These are phyloP conservation scores for Sialia sialis DNA, from an alignment of 2,113 vertebrate species.

Conservation along the genomic window DNA sequence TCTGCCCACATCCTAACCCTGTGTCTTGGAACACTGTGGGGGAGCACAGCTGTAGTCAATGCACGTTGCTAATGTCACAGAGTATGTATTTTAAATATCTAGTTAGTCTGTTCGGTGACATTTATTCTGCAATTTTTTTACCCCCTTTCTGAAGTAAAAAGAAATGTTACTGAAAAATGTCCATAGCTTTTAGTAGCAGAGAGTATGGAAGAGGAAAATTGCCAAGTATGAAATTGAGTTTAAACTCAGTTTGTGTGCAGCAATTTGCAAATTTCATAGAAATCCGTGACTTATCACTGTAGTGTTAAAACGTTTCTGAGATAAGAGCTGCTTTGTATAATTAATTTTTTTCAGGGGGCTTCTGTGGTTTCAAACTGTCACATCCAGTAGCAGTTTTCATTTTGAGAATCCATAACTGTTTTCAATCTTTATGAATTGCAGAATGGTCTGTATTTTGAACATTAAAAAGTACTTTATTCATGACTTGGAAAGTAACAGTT, in stretches of 20 bases:
- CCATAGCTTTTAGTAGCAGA: neutral
- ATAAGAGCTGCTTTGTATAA: conserved; percentile 52
- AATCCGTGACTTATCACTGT: conserved; percentile 1
- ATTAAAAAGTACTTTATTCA: conserved; percentile 39
- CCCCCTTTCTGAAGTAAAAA: neutral
- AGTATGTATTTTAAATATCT: neutral
- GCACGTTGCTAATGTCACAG: neutral
- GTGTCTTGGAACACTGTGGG: fast-evolving
- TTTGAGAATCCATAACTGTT: conserved; percentile 64
- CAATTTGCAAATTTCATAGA: conserved; percentile 41
- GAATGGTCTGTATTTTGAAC: conserved; percentile 57
- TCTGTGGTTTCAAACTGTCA: conserved; percentile 62
- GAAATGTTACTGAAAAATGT: neutral
- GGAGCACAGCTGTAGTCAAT: neutral
- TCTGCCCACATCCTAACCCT: neutral
- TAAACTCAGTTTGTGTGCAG: conserved; percentile 5
- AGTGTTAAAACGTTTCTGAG: conserved; percentile 39
- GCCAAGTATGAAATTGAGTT: conserved; percentile 9
- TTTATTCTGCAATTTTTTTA: neutral
- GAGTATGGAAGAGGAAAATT: neutral
- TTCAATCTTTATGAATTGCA: conserved; percentile 56
- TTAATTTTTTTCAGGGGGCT: conserved; percentile 52
- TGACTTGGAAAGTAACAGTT: conserved; percentile 44
- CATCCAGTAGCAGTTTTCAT: conserved; percentile 60
- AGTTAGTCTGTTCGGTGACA: neutral